Conservation (phyloP, 2,797 vertebrate genomes). For the Myotis daubentonii region DNA sequence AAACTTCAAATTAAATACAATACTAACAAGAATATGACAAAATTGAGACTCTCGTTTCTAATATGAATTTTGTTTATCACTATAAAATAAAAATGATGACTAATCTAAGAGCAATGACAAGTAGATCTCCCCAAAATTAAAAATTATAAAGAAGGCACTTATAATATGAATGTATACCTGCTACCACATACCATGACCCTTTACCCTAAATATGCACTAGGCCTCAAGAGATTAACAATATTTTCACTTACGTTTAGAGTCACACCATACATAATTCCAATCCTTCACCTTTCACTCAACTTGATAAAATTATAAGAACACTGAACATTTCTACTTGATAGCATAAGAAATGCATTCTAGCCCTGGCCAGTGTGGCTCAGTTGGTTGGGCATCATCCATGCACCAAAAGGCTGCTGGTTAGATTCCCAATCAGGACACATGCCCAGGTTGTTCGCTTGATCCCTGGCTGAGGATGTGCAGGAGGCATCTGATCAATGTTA, state of each 20-base stretch:
- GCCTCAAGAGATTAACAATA: not conserved
- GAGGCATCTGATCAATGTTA: not conserved
- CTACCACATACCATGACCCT: not conserved
- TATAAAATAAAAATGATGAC: slow-evolving; percentile 9
- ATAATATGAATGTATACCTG: not conserved
- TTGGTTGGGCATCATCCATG: not conserved
- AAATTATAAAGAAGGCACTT: slow-evolving; percentile 29
- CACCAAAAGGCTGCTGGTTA: not conserved
- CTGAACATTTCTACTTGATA: not conserved
- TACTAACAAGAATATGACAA: not conserved
- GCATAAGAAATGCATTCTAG: not conserved
- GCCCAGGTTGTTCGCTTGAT: not conserved
- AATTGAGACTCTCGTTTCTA: not conserved
- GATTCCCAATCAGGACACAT: not conserved
- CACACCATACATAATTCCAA: not conserved
- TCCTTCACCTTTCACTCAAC: not conserved
- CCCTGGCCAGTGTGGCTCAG: not conserved
- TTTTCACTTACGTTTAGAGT: not conserved
- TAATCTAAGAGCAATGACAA: not conserved
- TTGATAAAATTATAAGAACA: not conserved
- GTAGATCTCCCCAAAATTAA: not conserved
- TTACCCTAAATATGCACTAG: no score
- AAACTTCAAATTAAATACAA: slow-evolving; percentile 33
- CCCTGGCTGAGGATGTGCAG: not conserved
- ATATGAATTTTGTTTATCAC: not conserved